Base-by-base conservation (phyloP, 2,113 vertebrate genomes). In the Sitta europaea region DNA sequence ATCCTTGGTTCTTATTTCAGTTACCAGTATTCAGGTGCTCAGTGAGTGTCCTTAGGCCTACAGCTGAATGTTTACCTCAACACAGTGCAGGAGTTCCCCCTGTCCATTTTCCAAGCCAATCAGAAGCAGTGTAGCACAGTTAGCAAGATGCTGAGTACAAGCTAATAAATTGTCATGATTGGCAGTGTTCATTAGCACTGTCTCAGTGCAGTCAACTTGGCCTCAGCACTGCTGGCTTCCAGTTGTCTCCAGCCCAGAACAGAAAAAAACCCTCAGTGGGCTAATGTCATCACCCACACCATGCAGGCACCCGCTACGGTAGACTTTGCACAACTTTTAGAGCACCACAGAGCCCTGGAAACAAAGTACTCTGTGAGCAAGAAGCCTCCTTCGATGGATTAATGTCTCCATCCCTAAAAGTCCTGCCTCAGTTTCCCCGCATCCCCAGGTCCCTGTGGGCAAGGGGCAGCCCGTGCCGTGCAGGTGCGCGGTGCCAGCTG, bases 231-330 rank as follows among this genome's bases (percentile, higher is more conserved):
- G 28, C 71, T 51, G 29, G 35, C 47, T 94, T 73, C 63, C 59
- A 86, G 33, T 89, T 76, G 33, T 77, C 43, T 89, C 53, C 0
- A 3, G 7, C 40, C 36, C 35, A 21, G 48, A 88, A 55, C 17
- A 33, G 51, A 80, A 13, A 47, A 47, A 53, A 63, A 35, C 43
- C 7, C 20, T 42, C 38, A 47, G 20, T 3, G 11, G 38, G 11
- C 29, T 59, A 38, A 21, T 63, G 70, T 75, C 47, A 78, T 51
- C 81, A 62, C 61, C 51, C 47, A 66, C 38, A 76, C 50, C 17
- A 3, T 6, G 13, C 43, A 75, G 35, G 19, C 43, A 27, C 2
- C 10, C 38, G 40, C n/a, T 63, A 3, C 0, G 0, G 1, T 35
- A 43, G 38, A 8, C 29, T 85, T 85, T 79, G 35, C 35, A 50